Conservation (phyloP, 2,888 invertebrate species). For the Maniola hyperantus region DNA sequence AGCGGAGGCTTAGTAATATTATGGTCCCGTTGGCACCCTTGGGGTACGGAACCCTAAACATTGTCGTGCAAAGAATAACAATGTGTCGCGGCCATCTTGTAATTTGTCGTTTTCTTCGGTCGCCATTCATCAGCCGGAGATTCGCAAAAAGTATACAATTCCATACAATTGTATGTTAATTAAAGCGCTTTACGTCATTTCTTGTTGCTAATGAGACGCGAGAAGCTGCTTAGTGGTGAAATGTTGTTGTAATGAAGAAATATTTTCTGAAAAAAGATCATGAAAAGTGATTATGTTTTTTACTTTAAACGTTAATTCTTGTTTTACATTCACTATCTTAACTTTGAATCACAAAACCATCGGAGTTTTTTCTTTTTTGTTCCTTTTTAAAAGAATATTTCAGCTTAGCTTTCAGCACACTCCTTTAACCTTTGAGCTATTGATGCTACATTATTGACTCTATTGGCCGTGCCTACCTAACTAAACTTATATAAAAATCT, state of each 20-base stretch:
- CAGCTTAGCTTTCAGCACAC: no score
- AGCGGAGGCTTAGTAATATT: no score
- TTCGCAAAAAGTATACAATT: constrained; percentile 36
- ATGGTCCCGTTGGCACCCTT: no score
- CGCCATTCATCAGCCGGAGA: constrained; percentile 29
- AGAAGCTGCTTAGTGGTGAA: constrained; percentile 29
- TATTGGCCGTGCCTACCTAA: no score
- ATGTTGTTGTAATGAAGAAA: constrained; percentile 10
- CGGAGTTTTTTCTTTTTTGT: no score
- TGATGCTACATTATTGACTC: no score
- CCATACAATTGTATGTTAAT: constrained; percentile 35
- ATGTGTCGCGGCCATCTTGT: constrained; percentile 21
- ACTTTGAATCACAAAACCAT: no score
- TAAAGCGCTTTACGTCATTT: constrained; percentile 32
- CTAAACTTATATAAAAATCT: no score
- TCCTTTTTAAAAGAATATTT: no score
- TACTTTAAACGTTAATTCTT: background rate
- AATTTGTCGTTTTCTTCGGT: constrained; percentile 24
- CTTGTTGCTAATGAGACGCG: constrained; percentile 39
- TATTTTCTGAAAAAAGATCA: background rate
- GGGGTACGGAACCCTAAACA: no score
- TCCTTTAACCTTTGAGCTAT: no score
- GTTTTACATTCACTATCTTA: background rate
- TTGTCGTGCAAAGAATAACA: background rate
- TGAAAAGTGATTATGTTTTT: background rate